Percentiles rank a stretch among this genome's conserved stretches.
phyloP scores from a whole-genome alignment of 1,140 invertebrate species.

The Plodia interpunctella region DNA sequence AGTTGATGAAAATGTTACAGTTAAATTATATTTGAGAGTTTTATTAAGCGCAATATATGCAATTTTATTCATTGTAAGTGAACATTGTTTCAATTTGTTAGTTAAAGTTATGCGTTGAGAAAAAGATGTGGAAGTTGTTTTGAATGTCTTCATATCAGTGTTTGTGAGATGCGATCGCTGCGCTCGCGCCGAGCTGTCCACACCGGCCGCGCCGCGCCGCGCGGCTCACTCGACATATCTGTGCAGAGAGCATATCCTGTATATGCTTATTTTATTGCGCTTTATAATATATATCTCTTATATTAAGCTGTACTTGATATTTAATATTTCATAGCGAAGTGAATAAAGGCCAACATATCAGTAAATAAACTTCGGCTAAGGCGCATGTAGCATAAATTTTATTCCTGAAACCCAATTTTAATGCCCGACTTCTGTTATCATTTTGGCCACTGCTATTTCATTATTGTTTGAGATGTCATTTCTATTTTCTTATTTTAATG shows the following conservation, averaged over 20 bases:
- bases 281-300: slow-evolving; percentile 49
- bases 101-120: slow-evolving; percentile 73
- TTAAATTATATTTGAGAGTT: slow-evolving; percentile 77
- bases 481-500: slow-evolving; percentile 65
- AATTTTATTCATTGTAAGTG: slow-evolving; percentile 73
- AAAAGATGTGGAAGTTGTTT: slow-evolving; percentile 61
- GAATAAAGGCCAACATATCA: slow-evolving; percentile 65
- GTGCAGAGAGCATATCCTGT: slow-evolving; percentile 56
- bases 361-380: slow-evolving; percentile 53
- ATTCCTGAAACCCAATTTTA: slow-evolving; percentile 24
- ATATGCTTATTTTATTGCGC: slow-evolving; percentile 51
- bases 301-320: slow-evolving; percentile 46
- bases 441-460: slow-evolving; percentile 20
- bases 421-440: slow-evolving; percentile 23
- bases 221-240: slow-evolving; percentile 45
- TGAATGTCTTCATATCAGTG: slow-evolving; percentile 38
- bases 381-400: slow-evolving; percentile 34
- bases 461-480: slow-evolving; percentile 45
- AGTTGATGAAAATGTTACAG: slow-evolving; percentile 76
- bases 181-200: background rate
- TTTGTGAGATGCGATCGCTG: slow-evolving; percentile 23
- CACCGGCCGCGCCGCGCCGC: background rate
- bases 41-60: slow-evolving; percentile 73
- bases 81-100: slow-evolving; percentile 75
- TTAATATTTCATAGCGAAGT: slow-evolving; percentile 39